A percentile compares a stretch with the other conserved stretches of the same genome.
These are phyloP conservation scores for Microcebus griseorufus DNA, from an alignment of 2,113 vertebrate species.

Conservation along the genomic window DNA sequence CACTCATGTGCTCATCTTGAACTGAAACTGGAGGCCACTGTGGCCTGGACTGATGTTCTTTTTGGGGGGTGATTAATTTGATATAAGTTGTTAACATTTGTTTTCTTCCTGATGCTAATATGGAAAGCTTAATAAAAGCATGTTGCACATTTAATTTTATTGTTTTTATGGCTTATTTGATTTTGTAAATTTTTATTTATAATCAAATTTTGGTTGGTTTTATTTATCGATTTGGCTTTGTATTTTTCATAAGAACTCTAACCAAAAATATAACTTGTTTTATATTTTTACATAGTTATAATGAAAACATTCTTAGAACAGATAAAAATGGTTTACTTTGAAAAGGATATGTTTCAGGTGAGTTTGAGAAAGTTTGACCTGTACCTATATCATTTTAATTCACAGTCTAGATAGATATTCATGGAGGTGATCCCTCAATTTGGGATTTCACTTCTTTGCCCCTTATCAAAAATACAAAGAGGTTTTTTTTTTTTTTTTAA, in stretches of 20 bases:
- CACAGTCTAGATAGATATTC: not conserved
- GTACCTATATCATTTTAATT: not conserved
- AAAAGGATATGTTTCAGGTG: not conserved
- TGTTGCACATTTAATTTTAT: not conserved
- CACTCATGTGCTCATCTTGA: not conserved
- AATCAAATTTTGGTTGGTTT: not conserved
- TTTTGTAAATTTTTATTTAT: not conserved
- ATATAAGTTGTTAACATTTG: not conserved
- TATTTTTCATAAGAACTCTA: not conserved
- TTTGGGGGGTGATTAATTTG: not conserved
- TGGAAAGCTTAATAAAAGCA: not conserved
- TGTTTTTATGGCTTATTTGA: not conserved
- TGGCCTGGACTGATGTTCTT: not conserved
- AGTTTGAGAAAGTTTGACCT: not conserved
- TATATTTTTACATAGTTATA: not conserved
- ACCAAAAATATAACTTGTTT: slow-evolving; percentile 15
- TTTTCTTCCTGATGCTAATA: not conserved
- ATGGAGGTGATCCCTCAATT: not conserved
- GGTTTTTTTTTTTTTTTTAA: too few species aligned
- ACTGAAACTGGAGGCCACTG: not conserved
- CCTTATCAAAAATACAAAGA: not conserved
- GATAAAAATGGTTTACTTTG: not conserved
- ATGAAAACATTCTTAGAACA: not conserved
- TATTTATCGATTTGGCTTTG: not conserved
- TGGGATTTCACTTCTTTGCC: not conserved